phyloP scores from a whole-genome alignment of 2,888 invertebrate species.

The Oscheius sp. region DNA sequence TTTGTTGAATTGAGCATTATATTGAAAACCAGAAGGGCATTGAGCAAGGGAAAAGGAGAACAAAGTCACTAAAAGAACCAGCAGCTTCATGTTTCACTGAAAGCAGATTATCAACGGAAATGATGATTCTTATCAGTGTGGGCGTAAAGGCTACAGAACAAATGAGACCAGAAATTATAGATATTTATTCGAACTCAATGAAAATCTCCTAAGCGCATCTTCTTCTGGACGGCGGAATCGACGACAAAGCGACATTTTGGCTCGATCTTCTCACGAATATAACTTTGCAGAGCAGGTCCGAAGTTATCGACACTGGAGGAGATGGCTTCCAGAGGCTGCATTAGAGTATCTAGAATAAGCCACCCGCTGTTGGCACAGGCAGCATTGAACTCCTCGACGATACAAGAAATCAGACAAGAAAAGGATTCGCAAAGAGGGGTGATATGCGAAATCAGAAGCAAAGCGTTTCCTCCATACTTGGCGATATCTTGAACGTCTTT shows the following conservation, averaged over 20 bases:
- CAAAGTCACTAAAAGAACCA: not conserved
- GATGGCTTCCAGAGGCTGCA: slow-evolving; percentile 48
- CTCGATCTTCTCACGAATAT: slow-evolving; percentile 39
- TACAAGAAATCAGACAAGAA: slow-evolving; percentile 43
- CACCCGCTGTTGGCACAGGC: slow-evolving; percentile 44
- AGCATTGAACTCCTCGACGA: slow-evolving; percentile 39
- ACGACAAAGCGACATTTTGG: slow-evolving; percentile 40
- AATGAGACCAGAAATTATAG: not conserved
- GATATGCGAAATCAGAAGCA: slow-evolving; percentile 43
- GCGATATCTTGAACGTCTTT: slow-evolving; percentile 41
- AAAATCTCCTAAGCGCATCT: slow-evolving; percentile 47
- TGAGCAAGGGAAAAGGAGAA: not conserved
- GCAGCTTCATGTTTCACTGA: no score
- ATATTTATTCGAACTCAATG: not conserved
- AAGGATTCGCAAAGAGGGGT: slow-evolving; percentile 45
- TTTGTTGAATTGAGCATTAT: slow-evolving; percentile 9
- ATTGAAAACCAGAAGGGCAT: not conserved
- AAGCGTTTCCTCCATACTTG: slow-evolving; percentile 44
- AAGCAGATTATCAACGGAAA: no score
- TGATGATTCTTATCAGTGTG: not conserved
- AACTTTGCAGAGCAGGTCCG: slow-evolving; percentile 33
- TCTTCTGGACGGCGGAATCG: slow-evolving; percentile 34
- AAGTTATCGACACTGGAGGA: slow-evolving; percentile 36
- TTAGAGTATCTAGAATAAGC: slow-evolving; percentile 45
- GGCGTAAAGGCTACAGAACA: not conserved